Evolutionary conservation across 2,888 invertebrate species (phyloP), one percentile per base, ranked within the genome.

Genomic region (Idaea straminata): DNA sequence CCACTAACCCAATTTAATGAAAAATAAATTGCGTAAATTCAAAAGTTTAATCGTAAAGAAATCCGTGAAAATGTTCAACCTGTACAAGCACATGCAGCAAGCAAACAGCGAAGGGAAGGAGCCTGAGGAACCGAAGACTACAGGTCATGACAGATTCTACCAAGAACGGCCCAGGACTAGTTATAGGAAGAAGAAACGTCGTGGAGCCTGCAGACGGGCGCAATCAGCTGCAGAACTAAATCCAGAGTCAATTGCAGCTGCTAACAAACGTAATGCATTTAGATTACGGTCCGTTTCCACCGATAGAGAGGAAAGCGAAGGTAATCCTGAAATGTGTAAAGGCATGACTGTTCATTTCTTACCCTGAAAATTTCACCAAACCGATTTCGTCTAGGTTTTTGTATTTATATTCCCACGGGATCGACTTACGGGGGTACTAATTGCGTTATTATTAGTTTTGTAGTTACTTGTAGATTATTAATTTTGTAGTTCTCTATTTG

Each of bases 81-180:
- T 97, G 69, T 96, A 96, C 77, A 95, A 96, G 77, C 95, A 94
- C 71, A 94, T 96, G 86, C 94, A 95, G 61, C 67, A 72, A 76
- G 94, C 94, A 16, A 94, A 93, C 64, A 93, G 90, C 35, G 93
- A 94, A 15, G 92, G 90, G 5, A 94, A 90, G 75, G 94, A 92
- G 35, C 89, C 83, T 72, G 94, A 87, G 70, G 93, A 89, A 72
- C 84, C 93, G 0, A 95, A 95, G 77, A 95, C 96, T 3, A 97
- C 96, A 6, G 97, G 97, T 0, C 97, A 97, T 77, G 97, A 97
- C 78, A 93, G 96, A 75, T 97, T 96, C 83, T 96, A 96, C 77
- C 96, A 96, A 80, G 95, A 95, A 66, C 80, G 96, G 0, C 93
- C 94, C 0, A 82, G 93, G 68, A 86, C 91, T 0, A 93, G 89